Evolutionary conservation across 2,888 invertebrate genomes (phyloP).

Genomic region (Sminthurinus aureus): DNA sequence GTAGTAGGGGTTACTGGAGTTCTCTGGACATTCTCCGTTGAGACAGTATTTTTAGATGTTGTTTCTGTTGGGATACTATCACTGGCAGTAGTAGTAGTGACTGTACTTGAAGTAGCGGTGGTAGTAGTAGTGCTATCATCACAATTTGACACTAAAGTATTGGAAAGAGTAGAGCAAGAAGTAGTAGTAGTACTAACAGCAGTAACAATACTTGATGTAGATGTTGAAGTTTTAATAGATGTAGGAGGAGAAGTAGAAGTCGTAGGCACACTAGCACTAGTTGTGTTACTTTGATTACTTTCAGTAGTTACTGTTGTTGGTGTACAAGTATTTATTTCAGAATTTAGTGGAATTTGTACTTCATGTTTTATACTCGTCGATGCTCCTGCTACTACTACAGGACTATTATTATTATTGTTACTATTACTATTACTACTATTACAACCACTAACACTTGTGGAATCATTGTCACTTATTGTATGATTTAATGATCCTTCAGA

Average conservation of each 20-base stretch:
- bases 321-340: not conserved
- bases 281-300: not conserved
- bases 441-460: not conserved
- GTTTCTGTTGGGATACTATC: not conserved
- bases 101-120: not conserved
- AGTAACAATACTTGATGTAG: not conserved
- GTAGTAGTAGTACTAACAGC: not conserved
- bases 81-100: no score
- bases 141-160: not conserved
- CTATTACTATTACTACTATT: no score
- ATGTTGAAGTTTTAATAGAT: no score
- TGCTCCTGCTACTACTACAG: not conserved
- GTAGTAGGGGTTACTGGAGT: not conserved
- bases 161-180: not conserved
- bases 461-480: not conserved
- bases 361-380: not conserved
- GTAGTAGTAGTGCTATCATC: not conserved
- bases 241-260: not conserved
- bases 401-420: not conserved
- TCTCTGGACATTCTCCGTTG: not conserved
- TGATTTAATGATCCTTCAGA: not conserved
- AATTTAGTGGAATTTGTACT: not conserved
- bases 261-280: not conserved
- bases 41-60: not conserved
- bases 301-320: not conserved